phyloP scores from a whole-genome alignment of 2,113 vertebrate genomes.

The Bubo scandiacus region DNA sequence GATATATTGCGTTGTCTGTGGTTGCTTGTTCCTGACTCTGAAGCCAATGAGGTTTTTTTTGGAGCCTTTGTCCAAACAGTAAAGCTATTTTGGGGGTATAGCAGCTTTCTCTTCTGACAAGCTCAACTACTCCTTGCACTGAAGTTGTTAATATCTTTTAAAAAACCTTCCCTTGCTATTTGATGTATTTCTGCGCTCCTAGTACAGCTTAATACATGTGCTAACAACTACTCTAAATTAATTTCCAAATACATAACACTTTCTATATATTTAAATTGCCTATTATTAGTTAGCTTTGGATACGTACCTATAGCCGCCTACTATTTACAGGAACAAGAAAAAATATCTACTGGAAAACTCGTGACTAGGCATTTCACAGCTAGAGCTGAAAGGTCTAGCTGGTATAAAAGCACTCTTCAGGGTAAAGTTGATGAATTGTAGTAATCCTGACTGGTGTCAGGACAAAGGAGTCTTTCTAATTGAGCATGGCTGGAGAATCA shows the following conservation, averaged over 20 bases:
- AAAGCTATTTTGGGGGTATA: conserved; percentile 18
- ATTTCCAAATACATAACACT: not conserved
- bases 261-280: not conserved
- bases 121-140: not conserved
- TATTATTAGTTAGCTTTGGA: not conserved
- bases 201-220: not conserved
- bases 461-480: conserved; percentile 53
- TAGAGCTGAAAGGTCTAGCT: conserved; percentile 4
- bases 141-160: not conserved
- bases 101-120: conserved; percentile 7
- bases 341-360: not conserved
- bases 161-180: not conserved
- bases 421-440: conserved; percentile 55
- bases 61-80: not conserved
- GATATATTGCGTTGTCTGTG: conserved; percentile 21
- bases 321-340: not conserved
- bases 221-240: not conserved
- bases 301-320: not conserved
- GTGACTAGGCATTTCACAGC: conserved; percentile 25
- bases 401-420: conserved; percentile 33
- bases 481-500: conserved; percentile 57
- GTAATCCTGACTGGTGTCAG: conserved; percentile 60
- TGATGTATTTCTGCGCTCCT: not conserved
- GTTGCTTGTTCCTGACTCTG: conserved; percentile 17
- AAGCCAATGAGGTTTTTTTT: not conserved